These are phyloP conservation scores for Fundulus diaphanus DNA, from an alignment of 2,797 vertebrate species.

Conservation along the genomic window DNA sequence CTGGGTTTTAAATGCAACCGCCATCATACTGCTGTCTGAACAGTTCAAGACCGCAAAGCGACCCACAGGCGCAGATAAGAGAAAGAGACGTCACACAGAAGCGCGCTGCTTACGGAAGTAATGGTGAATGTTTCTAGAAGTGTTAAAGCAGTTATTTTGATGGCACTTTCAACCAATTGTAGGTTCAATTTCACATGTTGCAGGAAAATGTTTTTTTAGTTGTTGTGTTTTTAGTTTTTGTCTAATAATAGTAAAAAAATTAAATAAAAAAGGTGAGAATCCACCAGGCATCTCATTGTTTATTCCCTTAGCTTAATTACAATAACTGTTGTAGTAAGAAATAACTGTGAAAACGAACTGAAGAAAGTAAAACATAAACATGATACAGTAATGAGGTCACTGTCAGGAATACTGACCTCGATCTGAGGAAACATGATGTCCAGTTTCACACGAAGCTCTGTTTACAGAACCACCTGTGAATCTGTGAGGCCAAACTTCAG, in stretches of 20 bases:
- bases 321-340: not conserved
- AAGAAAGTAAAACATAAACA: not conserved
- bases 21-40: too few species aligned
- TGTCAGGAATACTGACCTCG: conserved; percentile 12
- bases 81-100: too few species aligned
- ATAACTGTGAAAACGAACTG: not conserved
- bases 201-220: too few species aligned
- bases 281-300: not conserved
- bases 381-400: not conserved
- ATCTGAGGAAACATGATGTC: conserved; percentile 1
- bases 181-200: not conserved
- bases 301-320: not conserved
- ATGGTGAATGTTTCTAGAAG: too few species aligned
- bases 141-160: too few species aligned
- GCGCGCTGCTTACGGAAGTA: too few species aligned
- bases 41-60: too few species aligned
- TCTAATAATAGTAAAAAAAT: not conserved
- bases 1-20: too few species aligned
- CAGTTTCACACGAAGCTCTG: conserved; percentile 5
- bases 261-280: not conserved
- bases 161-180: too few species aligned
- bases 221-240: too few species aligned
- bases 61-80: too few species aligned
- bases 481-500: conserved; percentile 14
- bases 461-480: conserved; percentile 21